Conservation (phyloP, 2,797 vertebrate species). For the Rousettus madagascariensis region DNA sequence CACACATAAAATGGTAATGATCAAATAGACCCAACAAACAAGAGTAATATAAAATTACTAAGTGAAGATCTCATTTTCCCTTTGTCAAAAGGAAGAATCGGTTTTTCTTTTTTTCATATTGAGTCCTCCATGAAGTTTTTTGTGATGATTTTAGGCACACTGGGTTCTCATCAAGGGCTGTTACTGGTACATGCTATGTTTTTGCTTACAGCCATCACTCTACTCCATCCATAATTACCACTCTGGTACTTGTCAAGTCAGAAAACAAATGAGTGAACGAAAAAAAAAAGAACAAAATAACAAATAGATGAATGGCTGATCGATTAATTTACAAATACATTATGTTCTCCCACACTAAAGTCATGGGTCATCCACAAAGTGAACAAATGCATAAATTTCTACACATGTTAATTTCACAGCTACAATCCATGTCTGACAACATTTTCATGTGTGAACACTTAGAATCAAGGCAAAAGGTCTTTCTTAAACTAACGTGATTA, state of each 20-base stretch:
- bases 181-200: fast-evolving
- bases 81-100: neutral
- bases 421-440: constrained; percentile 32
- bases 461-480: constrained; percentile 47
- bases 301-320: neutral
- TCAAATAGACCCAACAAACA: neutral
- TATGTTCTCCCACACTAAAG: neutral
- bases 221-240: neutral
- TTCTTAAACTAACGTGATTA: constrained; percentile 49
- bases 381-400: neutral
- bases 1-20: neutral
- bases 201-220: neutral
- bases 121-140: neutral
- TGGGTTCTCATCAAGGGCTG: neutral
- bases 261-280: neutral
- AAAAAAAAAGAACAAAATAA: constrained; percentile 15
- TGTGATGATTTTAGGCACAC: neutral
- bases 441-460: constrained; percentile 49
- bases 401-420: neutral
- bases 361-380: neutral
- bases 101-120: neutral
- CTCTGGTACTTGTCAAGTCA: neutral
- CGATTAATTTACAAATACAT: constrained; percentile 28
- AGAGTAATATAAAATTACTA: neutral
- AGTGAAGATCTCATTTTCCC: neutral